Base-by-base conservation (phyloP, 2,888 invertebrate species). In the Craniophora ligustri region DNA sequence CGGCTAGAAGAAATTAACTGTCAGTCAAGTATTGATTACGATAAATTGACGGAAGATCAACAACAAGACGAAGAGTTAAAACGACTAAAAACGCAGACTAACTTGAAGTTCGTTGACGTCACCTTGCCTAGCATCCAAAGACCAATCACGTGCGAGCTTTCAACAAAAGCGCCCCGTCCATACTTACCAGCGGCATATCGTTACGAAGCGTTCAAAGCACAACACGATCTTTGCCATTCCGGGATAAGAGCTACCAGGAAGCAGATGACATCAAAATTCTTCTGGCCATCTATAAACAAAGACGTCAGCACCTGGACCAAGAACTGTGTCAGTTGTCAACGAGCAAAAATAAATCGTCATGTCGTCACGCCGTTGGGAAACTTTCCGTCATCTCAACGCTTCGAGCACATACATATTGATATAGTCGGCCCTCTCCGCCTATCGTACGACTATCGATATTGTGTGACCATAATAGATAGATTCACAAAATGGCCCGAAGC, bases 1-100 rank as follows among this genome's bases (percentile, higher is more conserved):
- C 39, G 66, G 1, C 39, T 67, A 2, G 56, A 59, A 44, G 57
- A 55, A 3, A 65, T 69, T n/a, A 16, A 34, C 2, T 50, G 40
- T 6, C 47, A 54, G 2, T 15, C 57, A 0, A 15, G 13, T 5
- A 51, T 57, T 5, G 35, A 50, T 14, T 42, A 36, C 7, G 6
- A 42, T n/a, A 13, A 36, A 2, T 0, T 49, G 14, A 7, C 28
- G 6, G 2, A 2, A 5, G 32, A 48, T 8, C 39, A 48, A 26
- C 19, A 38, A 23, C 6, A 32, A 6, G 39, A 40, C 3, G 6
- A 10, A 16, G 32, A 13, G 8, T 6, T 39, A 2, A 26, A 40
- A 3, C 15, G 11, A 6, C 16, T 40, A 1, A 30, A 18, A 6
- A 26, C 4, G 1, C 16, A 31, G 5, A 2, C 34, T 4, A 45